A percentile compares a stretch with the other conserved stretches of the same genome.
Evolutionary conservation across 2,113 vertebrate species (phyloP).

Genomic region (Neogale vison): DNA sequence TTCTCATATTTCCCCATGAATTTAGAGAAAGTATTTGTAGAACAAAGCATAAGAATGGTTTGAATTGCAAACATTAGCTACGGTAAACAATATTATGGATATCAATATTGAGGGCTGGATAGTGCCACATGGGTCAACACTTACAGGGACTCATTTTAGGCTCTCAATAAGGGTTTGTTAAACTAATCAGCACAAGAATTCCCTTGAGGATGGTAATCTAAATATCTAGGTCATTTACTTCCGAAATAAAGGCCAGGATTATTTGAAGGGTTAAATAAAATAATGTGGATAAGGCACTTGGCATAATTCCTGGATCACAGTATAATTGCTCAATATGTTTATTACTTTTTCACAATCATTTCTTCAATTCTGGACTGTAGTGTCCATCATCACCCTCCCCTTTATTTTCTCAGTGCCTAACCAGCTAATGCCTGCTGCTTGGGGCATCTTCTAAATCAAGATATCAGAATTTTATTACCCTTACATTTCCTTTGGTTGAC

Average conservation of each 20-base stretch:
- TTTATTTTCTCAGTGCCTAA: background rate
- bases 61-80: background rate
- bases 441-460: background rate
- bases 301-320: background rate
- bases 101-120: background rate
- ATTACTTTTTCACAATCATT: background rate
- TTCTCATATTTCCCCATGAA: background rate
- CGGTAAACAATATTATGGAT: background rate
- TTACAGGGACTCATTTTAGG: background rate
- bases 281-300: background rate
- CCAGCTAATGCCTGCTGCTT: background rate
- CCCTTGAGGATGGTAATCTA: background rate
- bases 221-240: background rate
- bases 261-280: background rate
- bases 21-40: background rate
- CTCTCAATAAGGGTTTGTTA: background rate
- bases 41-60: background rate
- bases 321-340: background rate
- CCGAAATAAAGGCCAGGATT: background rate
- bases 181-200: background rate
- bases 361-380: background rate
- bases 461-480: conserved; percentile 3
- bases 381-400: background rate
- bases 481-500: background rate
- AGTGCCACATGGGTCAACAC: background rate